phyloP scores from a whole-genome alignment of 2,888 invertebrate genomes.

The Oscheius onirici region DNA sequence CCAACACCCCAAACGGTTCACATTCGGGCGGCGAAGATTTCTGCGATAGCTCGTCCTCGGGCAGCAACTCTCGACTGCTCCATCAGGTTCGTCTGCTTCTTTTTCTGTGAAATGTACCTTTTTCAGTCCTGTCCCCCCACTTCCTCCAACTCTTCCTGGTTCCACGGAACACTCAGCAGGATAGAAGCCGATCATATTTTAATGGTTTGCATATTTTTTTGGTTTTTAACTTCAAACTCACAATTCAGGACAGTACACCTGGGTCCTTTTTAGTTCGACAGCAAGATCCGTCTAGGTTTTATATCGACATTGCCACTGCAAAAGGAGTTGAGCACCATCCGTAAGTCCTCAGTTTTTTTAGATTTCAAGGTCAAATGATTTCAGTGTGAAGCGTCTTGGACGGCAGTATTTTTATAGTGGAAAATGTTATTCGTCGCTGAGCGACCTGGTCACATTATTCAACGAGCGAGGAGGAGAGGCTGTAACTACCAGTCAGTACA shows the following conservation, averaged over 20 bases:
- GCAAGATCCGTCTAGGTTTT: conserved; percentile 16
- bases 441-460: conserved; percentile 12
- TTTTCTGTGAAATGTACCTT: background rate
- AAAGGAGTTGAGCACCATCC: conserved; percentile 16
- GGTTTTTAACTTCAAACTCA: no score
- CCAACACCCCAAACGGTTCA: conserved; percentile 14
- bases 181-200: conserved; percentile 43
- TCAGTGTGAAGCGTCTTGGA: conserved; percentile 10
- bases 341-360: background rate
- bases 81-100: background rate
- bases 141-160: conserved; percentile 34
- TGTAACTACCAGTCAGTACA: background rate
- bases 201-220: no score
- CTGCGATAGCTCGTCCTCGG: conserved; percentile 7
- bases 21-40: conserved; percentile 15
- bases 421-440: conserved; percentile 13
- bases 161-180: conserved; percentile 44
- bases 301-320: background rate
- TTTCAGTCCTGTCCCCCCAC: conserved; percentile 23
- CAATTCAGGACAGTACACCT: conserved; percentile 2
- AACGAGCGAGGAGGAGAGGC: conserved; percentile 18
- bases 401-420: conserved; percentile 22
- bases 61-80: conserved; percentile 1
- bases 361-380: background rate
- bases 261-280: conserved; percentile 24